Evolutionary conservation across 2,113 vertebrate species (phyloP).

Genomic region (Leptodactylus fuscus): DNA sequence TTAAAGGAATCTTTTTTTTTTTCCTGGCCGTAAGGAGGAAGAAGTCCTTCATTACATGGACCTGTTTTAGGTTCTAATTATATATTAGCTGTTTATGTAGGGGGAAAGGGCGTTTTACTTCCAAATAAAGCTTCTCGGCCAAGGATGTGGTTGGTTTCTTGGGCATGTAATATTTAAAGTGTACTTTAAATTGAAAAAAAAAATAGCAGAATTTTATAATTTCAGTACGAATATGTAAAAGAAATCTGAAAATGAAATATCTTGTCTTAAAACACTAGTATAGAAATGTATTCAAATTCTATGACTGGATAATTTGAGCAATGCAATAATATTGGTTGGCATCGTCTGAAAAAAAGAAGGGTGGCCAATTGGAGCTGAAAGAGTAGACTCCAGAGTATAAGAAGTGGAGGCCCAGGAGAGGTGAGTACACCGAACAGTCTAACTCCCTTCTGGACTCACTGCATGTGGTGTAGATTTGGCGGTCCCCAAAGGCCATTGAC

Average conservation of each 20-base stretch:
- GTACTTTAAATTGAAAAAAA: neutral
- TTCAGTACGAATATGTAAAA: neutral
- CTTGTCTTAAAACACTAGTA: neutral
- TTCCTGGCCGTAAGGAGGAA: neutral
- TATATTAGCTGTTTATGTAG: neutral
- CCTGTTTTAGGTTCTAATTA: slow-evolving; percentile 40
- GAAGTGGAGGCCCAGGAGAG: no score
- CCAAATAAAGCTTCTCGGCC: neutral
- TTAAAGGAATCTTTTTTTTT: slow-evolving; percentile 43
- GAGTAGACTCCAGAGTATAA: no score
- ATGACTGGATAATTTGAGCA: no score
- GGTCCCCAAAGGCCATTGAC: no score
- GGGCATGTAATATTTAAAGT: neutral
- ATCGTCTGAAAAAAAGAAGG: no score
- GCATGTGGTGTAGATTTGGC: no score
- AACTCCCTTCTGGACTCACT: no score
- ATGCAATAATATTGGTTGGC: no score
- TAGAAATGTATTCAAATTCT: no score
- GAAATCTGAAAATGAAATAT: neutral
- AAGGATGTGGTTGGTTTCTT: neutral
- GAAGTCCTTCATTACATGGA: slow-evolving; percentile 31
- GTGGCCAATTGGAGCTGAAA: no score
- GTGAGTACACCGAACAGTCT: no score
- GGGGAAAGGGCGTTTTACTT: neutral
- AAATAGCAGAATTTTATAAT: neutral